phyloP scores from a whole-genome alignment of 2,797 vertebrate genomes.

The Peromyscus attwateri region DNA sequence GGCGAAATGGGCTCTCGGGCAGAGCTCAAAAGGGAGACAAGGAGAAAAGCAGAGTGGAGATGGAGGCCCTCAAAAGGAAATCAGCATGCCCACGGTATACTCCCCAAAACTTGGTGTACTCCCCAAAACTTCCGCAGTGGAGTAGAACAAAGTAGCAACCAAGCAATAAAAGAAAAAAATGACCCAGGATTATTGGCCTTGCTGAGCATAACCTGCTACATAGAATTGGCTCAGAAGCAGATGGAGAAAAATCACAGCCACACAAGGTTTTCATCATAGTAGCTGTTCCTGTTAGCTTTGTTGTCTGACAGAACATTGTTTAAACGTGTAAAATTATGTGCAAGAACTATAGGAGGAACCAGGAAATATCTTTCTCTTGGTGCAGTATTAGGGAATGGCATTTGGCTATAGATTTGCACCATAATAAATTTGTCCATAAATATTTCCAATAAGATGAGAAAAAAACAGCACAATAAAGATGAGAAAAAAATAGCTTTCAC shows the following conservation, averaged over 20 bases:
- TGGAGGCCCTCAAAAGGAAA: not conserved
- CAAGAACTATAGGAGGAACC: slow-evolving; percentile 52
- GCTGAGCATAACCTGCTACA: slow-evolving; percentile 45
- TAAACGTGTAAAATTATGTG: slow-evolving; percentile 64
- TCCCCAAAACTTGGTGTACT: slow-evolving; percentile 37
- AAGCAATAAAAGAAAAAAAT: slow-evolving; percentile 72
- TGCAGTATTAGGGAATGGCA: slow-evolving; percentile 70
- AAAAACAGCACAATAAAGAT: slow-evolving; percentile 55
- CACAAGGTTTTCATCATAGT: slow-evolving; percentile 48
- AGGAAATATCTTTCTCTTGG: slow-evolving; percentile 54
- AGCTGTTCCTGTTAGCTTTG: slow-evolving; percentile 67
- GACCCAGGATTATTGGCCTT: slow-evolving; percentile 52
- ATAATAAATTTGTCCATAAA: slow-evolving; percentile 73
- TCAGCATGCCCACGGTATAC: not conserved
- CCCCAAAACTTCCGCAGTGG: slow-evolving; percentile 63
- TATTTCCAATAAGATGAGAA: slow-evolving; percentile 71
- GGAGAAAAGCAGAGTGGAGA: not conserved
- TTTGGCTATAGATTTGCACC: slow-evolving; percentile 68
- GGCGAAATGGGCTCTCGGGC: slow-evolving; percentile 42
- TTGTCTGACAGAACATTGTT: slow-evolving; percentile 69
- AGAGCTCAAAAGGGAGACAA: slow-evolving; percentile 23
- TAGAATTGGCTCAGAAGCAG: slow-evolving; percentile 10
- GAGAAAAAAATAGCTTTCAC: slow-evolving; percentile 65
- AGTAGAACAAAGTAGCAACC: slow-evolving; percentile 65
- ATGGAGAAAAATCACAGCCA: slow-evolving; percentile 63